Percentiles rank a stretch among this genome's conserved stretches.
Evolutionary conservation across 2,888 invertebrate species (phyloP).

Genomic region (Rhagium mordax): DNA sequence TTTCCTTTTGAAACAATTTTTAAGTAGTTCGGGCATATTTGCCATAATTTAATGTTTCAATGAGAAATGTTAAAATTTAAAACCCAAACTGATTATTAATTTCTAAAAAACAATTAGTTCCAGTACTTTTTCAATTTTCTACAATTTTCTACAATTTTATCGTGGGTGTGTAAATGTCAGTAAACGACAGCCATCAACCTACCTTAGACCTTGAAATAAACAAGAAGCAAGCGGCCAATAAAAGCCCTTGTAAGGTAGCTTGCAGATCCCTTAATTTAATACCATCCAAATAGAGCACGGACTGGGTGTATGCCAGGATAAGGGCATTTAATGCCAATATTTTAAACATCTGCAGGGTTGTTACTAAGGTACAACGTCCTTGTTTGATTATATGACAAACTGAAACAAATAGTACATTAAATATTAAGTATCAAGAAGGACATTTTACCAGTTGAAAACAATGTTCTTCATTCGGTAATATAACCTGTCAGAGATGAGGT

Average conservation of each 20-base stretch:
- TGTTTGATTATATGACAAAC: slow-evolving; percentile 99
- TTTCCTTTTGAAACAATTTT: too few species aligned
- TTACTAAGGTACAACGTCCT: slow-evolving; percentile 98
- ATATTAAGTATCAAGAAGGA: too few species aligned
- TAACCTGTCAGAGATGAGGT: too few species aligned
- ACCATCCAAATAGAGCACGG: slow-evolving; percentile 97
- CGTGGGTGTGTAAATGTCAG: too few species aligned
- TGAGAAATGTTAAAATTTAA: too few species aligned
- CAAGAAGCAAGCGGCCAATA: slow-evolving; percentile 96
- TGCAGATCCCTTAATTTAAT: slow-evolving; percentile 98
- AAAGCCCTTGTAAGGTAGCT: slow-evolving; percentile 96
- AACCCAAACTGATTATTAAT: too few species aligned
- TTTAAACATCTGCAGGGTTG: slow-evolving; percentile 99
- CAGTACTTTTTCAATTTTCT: neutral
- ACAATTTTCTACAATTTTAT: neutral
- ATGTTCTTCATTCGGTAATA: too few species aligned
- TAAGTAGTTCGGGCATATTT: too few species aligned
- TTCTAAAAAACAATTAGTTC: too few species aligned
- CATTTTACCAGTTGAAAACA: too few species aligned
- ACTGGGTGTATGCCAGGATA: slow-evolving; percentile 98
- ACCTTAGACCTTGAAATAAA: slow-evolving; percentile 99
- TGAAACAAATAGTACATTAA: too few species aligned
- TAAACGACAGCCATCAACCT: slow-evolving; percentile 39
- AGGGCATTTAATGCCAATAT: slow-evolving; percentile 98
- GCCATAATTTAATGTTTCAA: too few species aligned